phyloP scores from a whole-genome alignment of 2,113 vertebrate species.

The Hyla sarda region DNA sequence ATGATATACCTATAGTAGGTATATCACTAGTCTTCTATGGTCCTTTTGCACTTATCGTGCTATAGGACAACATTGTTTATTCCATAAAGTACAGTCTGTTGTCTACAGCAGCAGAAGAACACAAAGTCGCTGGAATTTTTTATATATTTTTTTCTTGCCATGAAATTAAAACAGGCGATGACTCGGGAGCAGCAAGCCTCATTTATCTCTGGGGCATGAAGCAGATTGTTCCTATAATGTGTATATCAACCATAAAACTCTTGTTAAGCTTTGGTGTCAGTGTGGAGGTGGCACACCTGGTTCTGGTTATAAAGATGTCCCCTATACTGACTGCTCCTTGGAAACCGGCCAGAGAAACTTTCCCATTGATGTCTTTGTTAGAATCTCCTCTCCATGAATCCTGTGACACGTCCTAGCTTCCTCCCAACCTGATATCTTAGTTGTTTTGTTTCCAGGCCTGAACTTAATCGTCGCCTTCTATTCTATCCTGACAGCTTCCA shows the following conservation, averaged over 20 bases:
- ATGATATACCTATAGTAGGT: no score
- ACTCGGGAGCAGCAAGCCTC: neutral
- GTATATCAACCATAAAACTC: conserved; percentile 28
- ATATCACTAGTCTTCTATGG: no score
- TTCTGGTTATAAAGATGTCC: conserved; percentile 38
- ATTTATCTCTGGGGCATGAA: conserved; percentile 33
- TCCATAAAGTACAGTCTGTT: neutral
- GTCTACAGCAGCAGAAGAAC: neutral
- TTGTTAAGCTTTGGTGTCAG: conserved; percentile 31
- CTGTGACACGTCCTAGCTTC: neutral
- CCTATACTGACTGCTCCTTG: conserved; percentile 1
- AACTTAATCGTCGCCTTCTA: neutral
- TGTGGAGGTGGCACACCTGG: conserved; percentile 32
- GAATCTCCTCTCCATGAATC: neutral
- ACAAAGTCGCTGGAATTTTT: neutral
- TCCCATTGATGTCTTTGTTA: conserved; percentile 5
- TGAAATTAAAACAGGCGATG: conserved; percentile 22
- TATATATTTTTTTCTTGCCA: neutral
- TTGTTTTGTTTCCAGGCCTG: conserved; percentile 7
- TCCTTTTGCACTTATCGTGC: no score
- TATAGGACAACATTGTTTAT: neutral
- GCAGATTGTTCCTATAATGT: conserved; percentile 39
- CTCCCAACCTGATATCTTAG: neutral
- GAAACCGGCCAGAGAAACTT: neutral
- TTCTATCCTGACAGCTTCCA: neutral